Evolutionary conservation across 2,797 vertebrate genomes (phyloP), one percentile per base, ranked within the genome.

Genomic region (Fratercula arctica): DNA sequence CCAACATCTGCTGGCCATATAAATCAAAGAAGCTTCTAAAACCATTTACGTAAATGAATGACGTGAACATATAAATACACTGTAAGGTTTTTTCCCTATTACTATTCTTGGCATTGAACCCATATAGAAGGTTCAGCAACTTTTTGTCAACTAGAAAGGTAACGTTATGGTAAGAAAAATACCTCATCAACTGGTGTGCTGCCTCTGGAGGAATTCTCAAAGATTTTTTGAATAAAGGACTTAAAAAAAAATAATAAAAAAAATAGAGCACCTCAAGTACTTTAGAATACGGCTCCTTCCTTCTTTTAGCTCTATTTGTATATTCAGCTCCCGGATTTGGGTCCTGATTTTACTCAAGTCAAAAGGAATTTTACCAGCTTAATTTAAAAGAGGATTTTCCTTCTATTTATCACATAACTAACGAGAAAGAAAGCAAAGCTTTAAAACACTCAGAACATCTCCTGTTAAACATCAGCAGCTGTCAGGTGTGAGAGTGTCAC

Each of bases 1-100:
- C 94, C 90, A 96, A 98, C 98, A 98, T 98, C 98, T 98, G 98
- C 96, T 98, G 96, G 85, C 97, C 96, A 96, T 97, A 97, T 97
- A 98, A 98, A 98, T 98, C 95, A 97, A 97, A 97, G 97, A 95
- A 97, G 91, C 84, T 97, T 95, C 96, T 89, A 96, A 93, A 96
- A 96, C 87, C 97, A 59, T 97, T 97, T 98, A 96, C 91, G 59
- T 94, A 97, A 95, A 96, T 93, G 94, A 97, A 97, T 98, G 97
- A 98, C 87, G 94, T 96, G 94, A 97, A 97, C 85, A 23, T 97
- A 97, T 93, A 98, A 98, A 98, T 94, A 97, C 75, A 93, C 50
- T 17, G 10, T 33, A 16, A 92, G 78, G 56, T 39, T 95, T 85
- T 60, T 82, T 77, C 4, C 48, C 50, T 37, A 28, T 90, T 97